phyloP scores from a whole-genome alignment of 2,888 invertebrate species.

The Trissolcus japonicus region DNA sequence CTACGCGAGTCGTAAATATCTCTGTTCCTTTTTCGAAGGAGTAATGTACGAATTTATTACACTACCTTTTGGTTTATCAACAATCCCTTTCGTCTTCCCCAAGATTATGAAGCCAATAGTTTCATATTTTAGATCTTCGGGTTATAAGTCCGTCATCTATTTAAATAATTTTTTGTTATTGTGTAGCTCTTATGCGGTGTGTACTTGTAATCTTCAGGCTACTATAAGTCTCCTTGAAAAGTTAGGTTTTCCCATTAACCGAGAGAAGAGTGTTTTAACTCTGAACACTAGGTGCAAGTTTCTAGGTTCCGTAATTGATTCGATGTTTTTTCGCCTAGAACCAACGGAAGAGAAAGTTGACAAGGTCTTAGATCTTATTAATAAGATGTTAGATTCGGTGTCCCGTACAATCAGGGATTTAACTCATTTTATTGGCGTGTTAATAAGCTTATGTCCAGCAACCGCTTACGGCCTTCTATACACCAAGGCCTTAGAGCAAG shows the following conservation, averaged over 20 bases:
- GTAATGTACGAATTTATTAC: conserved; percentile 59
- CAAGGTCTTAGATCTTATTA: not conserved
- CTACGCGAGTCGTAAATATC: conserved; percentile 52
- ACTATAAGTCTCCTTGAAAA: not conserved
- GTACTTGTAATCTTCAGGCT: not conserved
- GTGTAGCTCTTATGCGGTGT: not conserved
- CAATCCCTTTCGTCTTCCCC: conserved; percentile 61
- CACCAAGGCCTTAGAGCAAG: conserved; percentile 4
- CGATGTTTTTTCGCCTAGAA: not conserved
- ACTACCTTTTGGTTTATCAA: conserved; percentile 45
- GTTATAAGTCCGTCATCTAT: not conserved
- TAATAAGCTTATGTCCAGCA: conserved; percentile 6
- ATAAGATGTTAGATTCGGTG: not conserved
- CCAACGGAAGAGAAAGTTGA: conserved; percentile 2
- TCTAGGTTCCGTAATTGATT: conserved; percentile 22
- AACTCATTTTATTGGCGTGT: not conserved
- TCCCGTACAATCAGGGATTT: conserved; percentile 1
- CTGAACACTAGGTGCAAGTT: conserved; percentile 17
- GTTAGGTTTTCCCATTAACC: conserved; percentile 9
- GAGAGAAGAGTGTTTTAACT: conserved; percentile 5
- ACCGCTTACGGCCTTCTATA: not conserved
- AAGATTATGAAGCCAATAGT: conserved; percentile 33
- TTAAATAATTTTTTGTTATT: not conserved
- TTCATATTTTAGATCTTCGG: conserved; percentile 4
- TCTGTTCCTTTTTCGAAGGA: conserved; percentile 57